Evolutionary conservation across 2,888 invertebrate genomes (phyloP), one percentile per base, ranked within the genome.

Genomic region (Odontothrips loti): DNA sequence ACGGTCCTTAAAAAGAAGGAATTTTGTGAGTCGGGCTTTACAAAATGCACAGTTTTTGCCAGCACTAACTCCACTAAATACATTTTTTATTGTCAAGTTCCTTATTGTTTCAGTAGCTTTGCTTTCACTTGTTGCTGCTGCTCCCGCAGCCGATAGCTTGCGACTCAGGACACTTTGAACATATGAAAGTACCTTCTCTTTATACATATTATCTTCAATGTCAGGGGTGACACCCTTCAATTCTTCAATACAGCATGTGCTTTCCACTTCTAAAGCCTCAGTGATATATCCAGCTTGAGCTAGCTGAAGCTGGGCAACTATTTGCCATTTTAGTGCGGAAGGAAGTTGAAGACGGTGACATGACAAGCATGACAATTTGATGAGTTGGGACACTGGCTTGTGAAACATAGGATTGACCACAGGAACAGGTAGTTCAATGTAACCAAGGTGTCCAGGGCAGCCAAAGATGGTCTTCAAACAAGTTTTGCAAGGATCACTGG

Each of bases 361-460:
- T 80, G 89, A 88, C 9, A 94, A 86, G 85, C 96, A 96, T 29
- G 91, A 90, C 0, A 93, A 88, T 83, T 91, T 90, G 80, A 96
- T 89, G 12, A 96, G 86, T 0, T 89, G 90, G 81, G 90, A 91
- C 27, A 98, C 89, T 48, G 91, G 90, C 85, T 92, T 93, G 83
- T 94, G 93, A 85, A 96, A 96, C 79, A 99, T 86, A 0, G 99
- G 98, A 89, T 99, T 98, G 82, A 95, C 93, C 0, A 96, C 94
- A 0, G 96, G 92, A 17, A 98, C 88, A 0, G 96, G 95, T 0
- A 99, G 89, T 84, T 95, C 94, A 83, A 99, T 97, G 86, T 98
- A 96, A 0, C 99, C 99, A 87, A 96, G 93, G 88, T 99, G 99
- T 0, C 99, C 99, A 0, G 94, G 92, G 86, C 98, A 98, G 83